These are phyloP conservation scores for Cyanoderma ruficeps DNA, from an alignment of 2,113 vertebrate species.

Conservation along the genomic window DNA sequence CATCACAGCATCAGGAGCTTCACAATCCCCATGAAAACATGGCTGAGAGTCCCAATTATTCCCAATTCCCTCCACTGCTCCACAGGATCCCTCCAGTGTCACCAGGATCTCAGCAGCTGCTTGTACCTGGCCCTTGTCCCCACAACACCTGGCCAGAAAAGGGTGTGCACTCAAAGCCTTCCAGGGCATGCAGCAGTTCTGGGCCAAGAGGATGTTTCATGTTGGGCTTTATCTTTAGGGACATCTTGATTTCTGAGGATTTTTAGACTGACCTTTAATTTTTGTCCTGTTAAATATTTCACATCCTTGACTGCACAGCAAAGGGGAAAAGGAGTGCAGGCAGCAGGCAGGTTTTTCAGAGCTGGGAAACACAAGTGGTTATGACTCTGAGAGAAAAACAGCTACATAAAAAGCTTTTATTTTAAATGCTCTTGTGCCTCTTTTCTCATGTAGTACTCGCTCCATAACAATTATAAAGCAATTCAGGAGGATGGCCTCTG, in stretches of 20 bases:
- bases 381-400: background rate
- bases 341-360: background rate
- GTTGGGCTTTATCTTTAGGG: background rate
- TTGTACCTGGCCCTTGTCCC: background rate
- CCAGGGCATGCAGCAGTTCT: background rate
- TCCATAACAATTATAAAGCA: background rate
- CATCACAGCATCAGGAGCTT: background rate
- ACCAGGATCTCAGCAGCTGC: background rate
- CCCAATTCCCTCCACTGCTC: accelerated
- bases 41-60: background rate
- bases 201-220: background rate
- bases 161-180: background rate
- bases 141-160: background rate
- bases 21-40: accelerated
- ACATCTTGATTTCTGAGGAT: background rate
- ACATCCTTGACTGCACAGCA: background rate
- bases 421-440: background rate
- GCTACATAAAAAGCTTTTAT: background rate
- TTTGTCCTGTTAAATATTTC: background rate
- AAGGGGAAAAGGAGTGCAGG: background rate
- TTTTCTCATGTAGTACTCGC: background rate
- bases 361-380: background rate
- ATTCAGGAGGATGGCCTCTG: background rate
- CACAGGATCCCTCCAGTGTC: background rate
- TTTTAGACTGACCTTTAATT: conserved; percentile 18